A percentile compares a stretch with the other conserved stretches of the same genome.
These are phyloP conservation scores for Globicephala melas DNA, from an alignment of 2,113 vertebrate species.

Conservation along the genomic window DNA sequence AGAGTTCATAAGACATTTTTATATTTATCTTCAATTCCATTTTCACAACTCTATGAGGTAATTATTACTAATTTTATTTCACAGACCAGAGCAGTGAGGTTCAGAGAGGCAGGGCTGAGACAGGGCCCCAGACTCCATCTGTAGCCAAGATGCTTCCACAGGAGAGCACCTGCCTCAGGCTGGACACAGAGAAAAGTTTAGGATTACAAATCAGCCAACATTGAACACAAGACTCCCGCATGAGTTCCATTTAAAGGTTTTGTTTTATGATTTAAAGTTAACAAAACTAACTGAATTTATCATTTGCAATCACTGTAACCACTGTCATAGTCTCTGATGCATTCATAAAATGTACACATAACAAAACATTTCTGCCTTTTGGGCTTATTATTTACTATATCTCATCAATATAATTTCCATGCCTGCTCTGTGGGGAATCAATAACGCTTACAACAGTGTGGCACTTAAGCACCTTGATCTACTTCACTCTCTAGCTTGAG, in stretches of 20 bases:
- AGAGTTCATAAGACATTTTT: neutral
- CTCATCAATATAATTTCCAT: neutral
- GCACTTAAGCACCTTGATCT: neutral
- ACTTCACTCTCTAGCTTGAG: neutral
- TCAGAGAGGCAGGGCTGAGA: neutral
- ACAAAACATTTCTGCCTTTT: neutral
- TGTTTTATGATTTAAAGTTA: neutral
- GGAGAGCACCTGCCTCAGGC: neutral
- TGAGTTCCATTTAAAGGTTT: neutral
- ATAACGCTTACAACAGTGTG: neutral
- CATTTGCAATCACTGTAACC: neutral
- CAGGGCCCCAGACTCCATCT: neutral
- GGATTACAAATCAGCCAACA: neutral
- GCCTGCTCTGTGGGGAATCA: neutral
- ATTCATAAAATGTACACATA: neutral
- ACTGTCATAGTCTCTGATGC: neutral
- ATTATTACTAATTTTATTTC: neutral
- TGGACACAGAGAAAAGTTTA: neutral
- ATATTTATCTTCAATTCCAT: neutral
- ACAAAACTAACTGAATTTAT: neutral
- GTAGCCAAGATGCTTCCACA: neutral
- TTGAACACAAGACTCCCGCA: neutral
- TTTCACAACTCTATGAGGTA: neutral
- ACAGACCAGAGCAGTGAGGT: neutral
- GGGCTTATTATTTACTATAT: neutral